Conservation (phyloP, 1,140 invertebrate species). For the Bradysia coprophila region DNA sequence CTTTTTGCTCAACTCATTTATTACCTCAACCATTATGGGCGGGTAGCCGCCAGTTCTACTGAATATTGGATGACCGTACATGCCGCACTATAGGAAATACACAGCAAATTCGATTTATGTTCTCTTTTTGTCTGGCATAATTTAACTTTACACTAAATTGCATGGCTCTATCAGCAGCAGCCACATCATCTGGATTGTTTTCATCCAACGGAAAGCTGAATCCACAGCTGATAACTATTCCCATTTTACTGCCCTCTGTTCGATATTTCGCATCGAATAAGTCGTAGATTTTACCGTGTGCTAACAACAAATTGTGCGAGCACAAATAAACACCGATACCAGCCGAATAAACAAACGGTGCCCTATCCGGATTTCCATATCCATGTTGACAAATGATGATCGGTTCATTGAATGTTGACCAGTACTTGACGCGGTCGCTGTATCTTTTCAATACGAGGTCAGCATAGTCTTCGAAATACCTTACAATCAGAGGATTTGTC, state of each 20-base stretch:
- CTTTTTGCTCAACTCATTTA: constrained; percentile 29
- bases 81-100: constrained; percentile 30
- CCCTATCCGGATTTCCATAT: constrained; percentile 19
- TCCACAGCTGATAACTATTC: constrained; percentile 28
- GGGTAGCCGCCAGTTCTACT: constrained; percentile 39
- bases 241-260: constrained; percentile 23
- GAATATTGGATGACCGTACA: constrained; percentile 42
- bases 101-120: neutral
- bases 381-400: constrained; percentile 27
- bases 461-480: constrained; percentile 32
- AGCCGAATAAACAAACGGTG: constrained; percentile 21
- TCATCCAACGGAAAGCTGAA: constrained; percentile 27
- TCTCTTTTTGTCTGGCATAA: neutral
- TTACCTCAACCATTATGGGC: constrained; percentile 28
- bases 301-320: constrained; percentile 29
- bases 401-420: constrained; percentile 38
- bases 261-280: constrained; percentile 20
- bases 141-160: constrained; percentile 26
- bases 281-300: constrained; percentile 31
- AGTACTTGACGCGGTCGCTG: constrained; percentile 29
- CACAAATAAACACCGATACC: constrained; percentile 28
- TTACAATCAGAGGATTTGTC: constrained; percentile 27
- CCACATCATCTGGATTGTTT: constrained; percentile 11
- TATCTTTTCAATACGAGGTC: constrained; percentile 29
- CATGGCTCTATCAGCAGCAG: constrained; percentile 25